Evolutionary conservation across 2,888 invertebrate species (phyloP).

Genomic region (Chromoteleia sp.): DNA sequence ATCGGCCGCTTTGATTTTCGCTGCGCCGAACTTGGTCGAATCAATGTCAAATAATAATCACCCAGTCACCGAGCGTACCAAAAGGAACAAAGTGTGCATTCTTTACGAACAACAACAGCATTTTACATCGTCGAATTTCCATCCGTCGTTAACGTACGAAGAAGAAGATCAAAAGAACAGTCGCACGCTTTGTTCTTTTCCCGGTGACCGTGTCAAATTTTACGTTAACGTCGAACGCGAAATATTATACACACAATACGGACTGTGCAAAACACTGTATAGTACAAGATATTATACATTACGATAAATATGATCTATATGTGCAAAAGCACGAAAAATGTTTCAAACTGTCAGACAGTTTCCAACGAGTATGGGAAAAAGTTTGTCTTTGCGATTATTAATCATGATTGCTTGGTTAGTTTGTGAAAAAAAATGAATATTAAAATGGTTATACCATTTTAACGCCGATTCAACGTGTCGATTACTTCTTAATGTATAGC

Average conservation of each 20-base stretch:
- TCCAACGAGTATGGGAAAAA: constrained; percentile 54
- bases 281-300: constrained; percentile 42
- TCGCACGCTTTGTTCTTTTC: constrained; percentile 6
- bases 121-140: neutral
- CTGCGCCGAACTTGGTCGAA: constrained; percentile 22
- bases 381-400: no score
- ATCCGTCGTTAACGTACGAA: neutral
- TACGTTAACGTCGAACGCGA: constrained; percentile 29
- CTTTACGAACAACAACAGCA: constrained; percentile 3
- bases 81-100: constrained; percentile 32
- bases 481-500: no score
- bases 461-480: no score
- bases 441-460: no score
- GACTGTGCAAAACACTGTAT: constrained; percentile 37
- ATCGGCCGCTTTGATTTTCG: constrained; percentile 38
- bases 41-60: constrained; percentile 38
- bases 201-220: constrained; percentile 9
- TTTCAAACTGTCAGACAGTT: constrained; percentile 38
- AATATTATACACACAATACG: constrained; percentile 34
- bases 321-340: constrained; percentile 47
- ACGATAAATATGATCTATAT: constrained; percentile 42
- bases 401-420: no score
- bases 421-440: no score
- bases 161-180: no score
- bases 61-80: constrained; percentile 31